Evolutionary conservation across 2,113 vertebrate genomes (phyloP), one percentile per base, ranked within the genome.

Genomic region (Ammodramus savannarum): DNA sequence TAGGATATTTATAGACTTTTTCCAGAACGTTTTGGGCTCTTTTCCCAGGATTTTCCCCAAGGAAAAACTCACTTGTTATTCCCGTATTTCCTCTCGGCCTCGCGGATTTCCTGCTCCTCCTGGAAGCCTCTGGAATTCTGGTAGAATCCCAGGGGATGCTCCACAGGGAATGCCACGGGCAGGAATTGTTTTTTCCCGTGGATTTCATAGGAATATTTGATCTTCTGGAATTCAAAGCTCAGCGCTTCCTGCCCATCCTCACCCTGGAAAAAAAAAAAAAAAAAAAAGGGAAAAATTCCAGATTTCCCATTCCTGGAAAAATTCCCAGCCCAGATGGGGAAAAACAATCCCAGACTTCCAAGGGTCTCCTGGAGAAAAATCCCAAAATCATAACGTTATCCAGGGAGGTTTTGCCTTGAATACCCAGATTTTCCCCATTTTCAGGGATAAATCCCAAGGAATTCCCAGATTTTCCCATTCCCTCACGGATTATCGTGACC

Each of bases 221-320:
- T 99, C 97, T 99, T 99, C 95, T 99, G 99, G 96, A 99, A 99
- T 68, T 99, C 99, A 26, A 99, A 99, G 74, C 97, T 99, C 34
- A 99, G 96, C 41, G 97, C 97, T 39, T 97, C 98, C 13, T 97
- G 97, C 9, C 98, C 98, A 0, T 98, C 97, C 58, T 99, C 99
- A 3, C 96, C 98, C 99, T 79, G 61, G 6, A 3, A 11, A 4
- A 31, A 19, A 23, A 4, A 52, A n/a, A n/a, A n/a, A 29, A 36
- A 27, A 4, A 52, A 19, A 20, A 3, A 0, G 4, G 23, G 10
- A 20, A 57, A 74, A 44, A 31, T 29, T 27, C n/a, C 10, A 3
- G 3, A 46, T 74, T 46, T 36, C 3, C 6, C 25, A 13, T 3
- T 19, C 16, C 21, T 11, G 38, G 4, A 17, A 27, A 22, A 73